These are phyloP conservation scores for Drosophila stalkeri DNA, from an alignment of 2,888 invertebrate species.

Conservation along the genomic window DNA sequence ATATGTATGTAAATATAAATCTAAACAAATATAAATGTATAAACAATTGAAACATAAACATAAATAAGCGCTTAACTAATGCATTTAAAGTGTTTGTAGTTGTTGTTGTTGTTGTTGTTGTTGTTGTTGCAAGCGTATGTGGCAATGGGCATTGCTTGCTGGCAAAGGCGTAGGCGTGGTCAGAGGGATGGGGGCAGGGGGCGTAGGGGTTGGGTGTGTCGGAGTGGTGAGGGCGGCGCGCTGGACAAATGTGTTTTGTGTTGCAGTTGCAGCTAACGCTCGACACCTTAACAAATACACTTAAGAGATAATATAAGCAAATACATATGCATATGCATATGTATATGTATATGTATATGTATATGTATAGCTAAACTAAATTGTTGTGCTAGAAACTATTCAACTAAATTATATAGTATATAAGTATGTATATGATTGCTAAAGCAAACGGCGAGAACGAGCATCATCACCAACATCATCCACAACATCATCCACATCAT, in stretches of 20 bases:
- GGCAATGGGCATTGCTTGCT: conserved; percentile 13
- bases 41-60: conserved; percentile 4
- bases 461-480: conserved; percentile 37
- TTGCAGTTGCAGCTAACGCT: conserved; percentile 24
- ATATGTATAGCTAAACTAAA: conserved; percentile 34
- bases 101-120: conserved; percentile 4
- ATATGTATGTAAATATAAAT: neutral
- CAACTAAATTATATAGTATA: conserved; percentile 5
- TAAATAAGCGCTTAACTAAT: conserved; percentile 15
- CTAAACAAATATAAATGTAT: neutral
- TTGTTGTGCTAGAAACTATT: conserved; percentile 28
- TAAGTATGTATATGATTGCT: conserved; percentile 11
- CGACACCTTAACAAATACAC: conserved; percentile 33
- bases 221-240: neutral
- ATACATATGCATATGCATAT: neutral
- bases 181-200: too few relatives aligned
- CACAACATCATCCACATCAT: conserved; percentile 27
- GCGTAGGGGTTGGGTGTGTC: neutral
- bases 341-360: neutral
- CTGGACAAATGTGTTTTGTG: conserved; percentile 13
- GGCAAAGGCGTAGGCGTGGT: neutral
- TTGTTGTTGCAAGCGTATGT: conserved; percentile 24
- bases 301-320: conserved; percentile 4
- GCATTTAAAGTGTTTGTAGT: neutral
- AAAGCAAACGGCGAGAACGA: conserved; percentile 37